phyloP scores from a whole-genome alignment of 2,113 vertebrate species.

The Lepus europaeus region DNA sequence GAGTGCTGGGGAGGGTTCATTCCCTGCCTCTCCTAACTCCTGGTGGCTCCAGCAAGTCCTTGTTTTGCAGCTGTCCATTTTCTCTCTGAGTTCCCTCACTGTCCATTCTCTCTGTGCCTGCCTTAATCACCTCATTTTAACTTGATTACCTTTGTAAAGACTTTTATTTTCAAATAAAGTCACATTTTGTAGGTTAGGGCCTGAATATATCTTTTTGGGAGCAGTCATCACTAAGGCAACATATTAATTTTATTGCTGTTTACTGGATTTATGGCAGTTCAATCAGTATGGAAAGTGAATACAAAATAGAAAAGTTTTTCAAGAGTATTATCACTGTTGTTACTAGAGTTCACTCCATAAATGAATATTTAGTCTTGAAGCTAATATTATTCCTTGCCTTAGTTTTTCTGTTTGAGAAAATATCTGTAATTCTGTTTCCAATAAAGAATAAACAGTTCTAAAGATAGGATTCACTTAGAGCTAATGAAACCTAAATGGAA shows the following conservation, averaged over 20 bases:
- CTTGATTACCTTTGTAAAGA: neutral
- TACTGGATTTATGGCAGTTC: neutral
- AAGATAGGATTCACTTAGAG: conserved; percentile 39
- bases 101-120: neutral
- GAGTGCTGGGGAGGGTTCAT: too few species aligned
- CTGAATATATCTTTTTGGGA: neutral
- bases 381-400: conserved; percentile 50
- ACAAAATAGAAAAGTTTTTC: conserved; percentile 9
- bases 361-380: conserved; percentile 62
- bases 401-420: conserved; percentile 55
- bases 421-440: conserved; percentile 59
- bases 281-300: conserved; percentile 4
- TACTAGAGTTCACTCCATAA: conserved; percentile 31
- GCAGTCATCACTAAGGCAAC: neutral
- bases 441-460: conserved; percentile 38
- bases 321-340: neutral
- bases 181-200: neutral
- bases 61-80: neutral
- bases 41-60: neutral
- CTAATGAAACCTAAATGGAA: conserved; percentile 41
- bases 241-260: conserved; percentile 32
- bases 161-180: neutral
- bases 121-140: neutral
- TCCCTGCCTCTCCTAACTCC: neutral
- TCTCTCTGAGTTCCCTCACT: neutral